phyloP scores from a whole-genome alignment of 2,113 vertebrate species.

The Mormyrus iriodes region DNA sequence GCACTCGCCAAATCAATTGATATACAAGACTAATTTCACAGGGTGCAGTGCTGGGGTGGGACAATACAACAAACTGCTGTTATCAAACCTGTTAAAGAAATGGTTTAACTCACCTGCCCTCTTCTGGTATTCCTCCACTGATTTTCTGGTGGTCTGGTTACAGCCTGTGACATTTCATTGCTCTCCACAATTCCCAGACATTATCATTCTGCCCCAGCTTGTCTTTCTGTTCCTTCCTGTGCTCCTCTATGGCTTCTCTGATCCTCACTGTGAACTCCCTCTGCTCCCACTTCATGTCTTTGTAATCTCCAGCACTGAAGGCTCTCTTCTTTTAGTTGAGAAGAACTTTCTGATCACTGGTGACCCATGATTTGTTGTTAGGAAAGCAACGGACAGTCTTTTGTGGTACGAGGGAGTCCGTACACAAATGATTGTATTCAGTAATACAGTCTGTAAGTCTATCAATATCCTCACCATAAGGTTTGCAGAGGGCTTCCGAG shows the following conservation, averaged over 20 bases:
- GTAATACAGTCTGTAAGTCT: neutral
- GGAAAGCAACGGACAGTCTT: neutral
- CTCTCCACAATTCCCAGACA: neutral
- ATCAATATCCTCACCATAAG: neutral
- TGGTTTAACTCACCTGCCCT: neutral
- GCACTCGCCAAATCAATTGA: neutral
- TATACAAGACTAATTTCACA: neutral
- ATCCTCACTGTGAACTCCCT: neutral
- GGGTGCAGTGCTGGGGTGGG: neutral
- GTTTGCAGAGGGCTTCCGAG: neutral
- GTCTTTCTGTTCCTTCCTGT: neutral
- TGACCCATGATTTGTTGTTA: slow-evolving; percentile 1
- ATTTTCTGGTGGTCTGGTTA: neutral
- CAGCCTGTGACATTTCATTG: neutral
- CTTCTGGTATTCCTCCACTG: neutral
- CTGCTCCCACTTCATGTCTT: neutral
- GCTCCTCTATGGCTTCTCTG: neutral
- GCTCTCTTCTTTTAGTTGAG: neutral
- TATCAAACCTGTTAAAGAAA: neutral
- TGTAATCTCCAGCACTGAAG: neutral
- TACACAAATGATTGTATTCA: neutral
- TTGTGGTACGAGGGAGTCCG: neutral
- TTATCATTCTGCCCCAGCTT: neutral
- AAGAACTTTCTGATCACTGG: neutral
- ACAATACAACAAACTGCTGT: neutral